Percentiles rank a stretch among this genome's conserved stretches.
These are phyloP conservation scores for Pluvialis apricaria DNA, from an alignment of 2,113 vertebrate genomes.

Conservation along the genomic window DNA sequence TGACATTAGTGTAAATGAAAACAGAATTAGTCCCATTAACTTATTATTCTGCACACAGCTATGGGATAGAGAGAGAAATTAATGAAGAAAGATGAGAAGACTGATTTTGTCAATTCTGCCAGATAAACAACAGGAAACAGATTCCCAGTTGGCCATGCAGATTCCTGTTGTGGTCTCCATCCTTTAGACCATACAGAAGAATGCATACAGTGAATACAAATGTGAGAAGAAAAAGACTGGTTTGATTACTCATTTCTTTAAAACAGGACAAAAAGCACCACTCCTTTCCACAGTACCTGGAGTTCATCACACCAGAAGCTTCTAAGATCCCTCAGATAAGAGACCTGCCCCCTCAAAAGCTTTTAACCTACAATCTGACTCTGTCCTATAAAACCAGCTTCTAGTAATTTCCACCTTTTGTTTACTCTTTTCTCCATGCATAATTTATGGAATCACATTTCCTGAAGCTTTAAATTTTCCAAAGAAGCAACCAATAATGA, in stretches of 20 bases:
- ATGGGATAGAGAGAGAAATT: not conserved
- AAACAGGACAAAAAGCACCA: not conserved
- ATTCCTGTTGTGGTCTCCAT: not conserved
- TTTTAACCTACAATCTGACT: not conserved
- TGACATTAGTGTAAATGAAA: constrained; percentile 11
- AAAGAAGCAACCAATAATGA: not conserved
- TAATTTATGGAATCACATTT: not conserved
- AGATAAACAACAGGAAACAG: not conserved
- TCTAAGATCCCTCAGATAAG: not conserved
- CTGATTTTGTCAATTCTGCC: constrained; percentile 10
- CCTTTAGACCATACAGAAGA: not conserved
- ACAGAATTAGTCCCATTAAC: constrained; percentile 9
- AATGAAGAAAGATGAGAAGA: constrained; percentile 22
- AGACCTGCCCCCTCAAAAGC: not conserved
- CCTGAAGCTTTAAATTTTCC: not conserved
- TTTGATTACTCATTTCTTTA: not conserved
- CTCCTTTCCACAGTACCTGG: not conserved
- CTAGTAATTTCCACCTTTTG: not conserved
- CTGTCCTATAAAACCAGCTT: not conserved
- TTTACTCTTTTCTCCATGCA: not conserved
- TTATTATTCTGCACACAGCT: constrained; percentile 6
- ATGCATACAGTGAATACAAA: not conserved
- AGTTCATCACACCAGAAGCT: not conserved
- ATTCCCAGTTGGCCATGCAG: not conserved
- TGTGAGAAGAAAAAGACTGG: not conserved